phyloP scores from a whole-genome alignment of 2,888 invertebrate genomes.

The Agriopis aurantiaria region DNA sequence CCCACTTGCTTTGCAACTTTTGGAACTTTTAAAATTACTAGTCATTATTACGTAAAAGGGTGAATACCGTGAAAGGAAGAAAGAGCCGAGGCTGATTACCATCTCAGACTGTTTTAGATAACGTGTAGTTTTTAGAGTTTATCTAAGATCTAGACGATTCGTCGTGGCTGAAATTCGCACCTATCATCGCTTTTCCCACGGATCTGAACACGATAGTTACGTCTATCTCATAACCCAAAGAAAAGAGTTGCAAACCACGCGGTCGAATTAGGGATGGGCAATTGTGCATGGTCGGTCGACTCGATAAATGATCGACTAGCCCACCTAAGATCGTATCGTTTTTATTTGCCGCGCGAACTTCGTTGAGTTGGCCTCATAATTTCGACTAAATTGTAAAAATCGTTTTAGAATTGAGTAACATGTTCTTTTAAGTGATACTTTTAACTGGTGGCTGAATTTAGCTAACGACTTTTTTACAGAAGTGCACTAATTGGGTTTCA shows the following conservation, averaged over 20 bases:
- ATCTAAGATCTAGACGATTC: conserved; percentile 67
- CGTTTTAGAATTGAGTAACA: conserved; percentile 34
- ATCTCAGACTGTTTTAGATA: conserved; percentile 58
- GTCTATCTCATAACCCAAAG: conserved; percentile 46
- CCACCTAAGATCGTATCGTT: conserved; percentile 27
- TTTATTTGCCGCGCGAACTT: conserved; percentile 12
- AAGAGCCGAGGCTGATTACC: conserved; percentile 56
- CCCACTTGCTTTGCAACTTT: conserved; percentile 52
- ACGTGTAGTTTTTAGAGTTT: conserved; percentile 55
- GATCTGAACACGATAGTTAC: conserved; percentile 55
- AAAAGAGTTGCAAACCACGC: conserved; percentile 48
- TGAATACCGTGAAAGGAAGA: conserved; percentile 59
- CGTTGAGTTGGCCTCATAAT: conserved; percentile 7
- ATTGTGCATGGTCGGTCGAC: conserved; percentile 45
- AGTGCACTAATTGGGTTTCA: not conserved
- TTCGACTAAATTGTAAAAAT: conserved; percentile 42
- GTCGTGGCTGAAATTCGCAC: conserved; percentile 68
- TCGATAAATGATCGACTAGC: conserved; percentile 38
- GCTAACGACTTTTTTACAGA: conserved; percentile 17
- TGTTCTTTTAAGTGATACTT: conserved; percentile 34
- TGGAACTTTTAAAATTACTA: conserved; percentile 41
- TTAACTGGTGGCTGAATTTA: conserved; percentile 15
- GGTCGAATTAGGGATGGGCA: conserved; percentile 43
- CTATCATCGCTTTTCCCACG: conserved; percentile 66
- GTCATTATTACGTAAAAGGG: conserved; percentile 51